Conservation (phyloP, 2,888 invertebrate species). For the Standfussiana lucernea region DNA sequence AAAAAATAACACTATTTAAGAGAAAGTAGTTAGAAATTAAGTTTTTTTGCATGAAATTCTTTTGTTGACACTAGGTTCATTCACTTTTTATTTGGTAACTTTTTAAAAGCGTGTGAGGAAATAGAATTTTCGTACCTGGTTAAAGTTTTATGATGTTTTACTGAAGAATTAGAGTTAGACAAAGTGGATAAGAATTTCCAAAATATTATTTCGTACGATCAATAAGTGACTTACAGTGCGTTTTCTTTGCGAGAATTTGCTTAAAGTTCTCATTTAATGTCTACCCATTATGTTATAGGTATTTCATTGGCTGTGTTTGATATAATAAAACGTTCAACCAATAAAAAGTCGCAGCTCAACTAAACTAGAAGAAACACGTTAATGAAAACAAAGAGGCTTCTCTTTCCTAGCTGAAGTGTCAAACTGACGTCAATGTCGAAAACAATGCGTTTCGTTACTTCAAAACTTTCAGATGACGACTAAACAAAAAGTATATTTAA, state of each 20-base stretch:
- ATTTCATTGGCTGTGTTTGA: neutral
- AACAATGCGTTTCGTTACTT: constrained; percentile 20
- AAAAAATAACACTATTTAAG: constrained; percentile 22
- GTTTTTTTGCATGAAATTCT: constrained; percentile 8
- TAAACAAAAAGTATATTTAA: neutral
- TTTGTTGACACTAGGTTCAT: constrained; percentile 21
- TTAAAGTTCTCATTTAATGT: fast-evolving
- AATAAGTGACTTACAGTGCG: constrained; percentile 40
- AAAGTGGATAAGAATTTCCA: constrained; percentile 18
- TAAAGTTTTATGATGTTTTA: neutral
- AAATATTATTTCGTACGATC: constrained; percentile 49
- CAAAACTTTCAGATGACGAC: neutral
- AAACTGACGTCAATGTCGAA: constrained; percentile 25
- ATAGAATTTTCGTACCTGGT: constrained; percentile 15
- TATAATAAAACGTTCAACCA: fast-evolving
- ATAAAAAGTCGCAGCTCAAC: neutral
- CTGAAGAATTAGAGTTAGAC: neutral
- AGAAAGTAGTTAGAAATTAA: constrained; percentile 11
- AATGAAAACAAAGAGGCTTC: constrained; percentile 15
- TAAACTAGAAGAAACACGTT: fast-evolving
- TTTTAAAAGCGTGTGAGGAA: too few relatives aligned
- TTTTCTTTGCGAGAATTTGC: constrained; percentile 7
- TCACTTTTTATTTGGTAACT: neutral
- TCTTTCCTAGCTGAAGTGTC: neutral
- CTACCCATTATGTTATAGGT: fast-evolving